A percentile compares a stretch with the other conserved stretches of the same genome.
Evolutionary conservation across 1,140 invertebrate genomes (phyloP).

Genomic region (Drosophila parvula): DNA sequence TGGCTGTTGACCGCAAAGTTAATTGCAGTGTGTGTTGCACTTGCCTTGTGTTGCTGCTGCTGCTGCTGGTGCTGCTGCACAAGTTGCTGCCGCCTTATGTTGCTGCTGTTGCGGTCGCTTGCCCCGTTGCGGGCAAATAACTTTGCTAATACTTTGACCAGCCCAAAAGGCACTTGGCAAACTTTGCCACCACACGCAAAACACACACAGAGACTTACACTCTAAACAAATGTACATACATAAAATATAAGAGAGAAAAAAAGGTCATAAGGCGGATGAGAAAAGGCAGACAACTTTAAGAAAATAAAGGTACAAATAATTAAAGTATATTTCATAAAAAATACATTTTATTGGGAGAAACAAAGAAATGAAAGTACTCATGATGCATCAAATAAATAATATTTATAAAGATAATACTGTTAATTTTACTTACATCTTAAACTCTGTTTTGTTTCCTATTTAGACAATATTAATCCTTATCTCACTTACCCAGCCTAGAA

Average conservation of each 20-base stretch:
- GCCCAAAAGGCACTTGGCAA: slow-evolving; percentile 55
- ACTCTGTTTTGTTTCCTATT: not conserved
- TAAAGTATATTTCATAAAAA: too few species aligned
- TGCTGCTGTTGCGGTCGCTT: slow-evolving; percentile 56
- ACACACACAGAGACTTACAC: slow-evolving; percentile 13
- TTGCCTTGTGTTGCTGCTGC: slow-evolving; percentile 21
- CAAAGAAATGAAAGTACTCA: too few species aligned
- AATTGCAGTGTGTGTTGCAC: slow-evolving; percentile 63
- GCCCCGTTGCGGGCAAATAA: slow-evolving; percentile 70
- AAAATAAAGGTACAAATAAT: too few species aligned
- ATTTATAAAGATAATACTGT: too few species aligned
- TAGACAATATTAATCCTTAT: not conserved
- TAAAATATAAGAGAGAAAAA: not conserved
- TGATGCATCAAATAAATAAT: too few species aligned
- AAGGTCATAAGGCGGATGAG: too few species aligned
- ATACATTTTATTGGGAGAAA: too few species aligned
- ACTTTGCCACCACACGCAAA: slow-evolving; percentile 48
- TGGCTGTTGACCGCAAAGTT: slow-evolving; percentile 73
- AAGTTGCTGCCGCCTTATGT: slow-evolving; percentile 35
- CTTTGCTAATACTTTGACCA: slow-evolving; percentile 78
- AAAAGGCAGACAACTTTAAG: not conserved
- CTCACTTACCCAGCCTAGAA: too few species aligned
- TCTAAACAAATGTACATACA: not conserved
- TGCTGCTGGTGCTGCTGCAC: not conserved
- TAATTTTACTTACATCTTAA: too few species aligned